Evolutionary conservation across 2,797 vertebrate genomes (phyloP).

Genomic region (Lutjanus campechanus): DNA sequence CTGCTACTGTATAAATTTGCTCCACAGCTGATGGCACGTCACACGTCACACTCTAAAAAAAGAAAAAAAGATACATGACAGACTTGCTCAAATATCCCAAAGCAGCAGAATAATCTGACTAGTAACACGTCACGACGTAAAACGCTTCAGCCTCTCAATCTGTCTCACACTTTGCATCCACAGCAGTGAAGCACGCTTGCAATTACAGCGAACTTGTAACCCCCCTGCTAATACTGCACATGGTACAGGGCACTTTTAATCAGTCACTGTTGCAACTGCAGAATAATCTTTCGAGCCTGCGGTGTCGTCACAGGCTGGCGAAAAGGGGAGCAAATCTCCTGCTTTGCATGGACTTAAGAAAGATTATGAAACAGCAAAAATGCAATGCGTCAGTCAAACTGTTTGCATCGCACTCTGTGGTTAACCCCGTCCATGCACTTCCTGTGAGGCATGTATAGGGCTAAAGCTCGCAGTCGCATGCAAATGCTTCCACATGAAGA

Average conservation of each 20-base stretch:
- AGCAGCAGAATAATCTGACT: conserved; percentile 54
- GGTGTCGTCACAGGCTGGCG: conserved; percentile 62
- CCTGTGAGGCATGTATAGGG: conserved; percentile 16
- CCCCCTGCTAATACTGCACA: conserved; percentile 64
- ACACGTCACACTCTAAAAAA: background rate
- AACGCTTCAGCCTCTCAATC: conserved; percentile 47
- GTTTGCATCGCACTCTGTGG: conserved; percentile 62
- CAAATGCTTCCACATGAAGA: conserved; percentile 44
- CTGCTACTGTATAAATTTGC: conserved; percentile 13
- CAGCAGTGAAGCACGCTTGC: conserved; percentile 50
- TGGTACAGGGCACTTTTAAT: conserved; percentile 77
- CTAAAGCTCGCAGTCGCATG: conserved; percentile 29
- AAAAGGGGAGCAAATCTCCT: conserved; percentile 77
- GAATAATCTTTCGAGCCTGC: conserved; percentile 78
- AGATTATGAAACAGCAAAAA: conserved; percentile 79
- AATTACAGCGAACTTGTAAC: conserved; percentile 70
- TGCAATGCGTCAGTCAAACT: conserved; percentile 58
- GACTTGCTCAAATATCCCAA: conserved; percentile 39
- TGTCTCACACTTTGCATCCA: conserved; percentile 35
- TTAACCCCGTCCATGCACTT: conserved; percentile 54
- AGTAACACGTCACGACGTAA: conserved; percentile 25
- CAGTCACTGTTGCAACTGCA: conserved; percentile 72
- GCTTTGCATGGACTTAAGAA: conserved; percentile 75
- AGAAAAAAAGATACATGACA: background rate
- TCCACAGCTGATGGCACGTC: conserved; percentile 15